Percentiles rank a stretch among this genome's conserved stretches.
phyloP scores from a whole-genome alignment of 2,113 vertebrate genomes.

The Erythrolamprus reginae region DNA sequence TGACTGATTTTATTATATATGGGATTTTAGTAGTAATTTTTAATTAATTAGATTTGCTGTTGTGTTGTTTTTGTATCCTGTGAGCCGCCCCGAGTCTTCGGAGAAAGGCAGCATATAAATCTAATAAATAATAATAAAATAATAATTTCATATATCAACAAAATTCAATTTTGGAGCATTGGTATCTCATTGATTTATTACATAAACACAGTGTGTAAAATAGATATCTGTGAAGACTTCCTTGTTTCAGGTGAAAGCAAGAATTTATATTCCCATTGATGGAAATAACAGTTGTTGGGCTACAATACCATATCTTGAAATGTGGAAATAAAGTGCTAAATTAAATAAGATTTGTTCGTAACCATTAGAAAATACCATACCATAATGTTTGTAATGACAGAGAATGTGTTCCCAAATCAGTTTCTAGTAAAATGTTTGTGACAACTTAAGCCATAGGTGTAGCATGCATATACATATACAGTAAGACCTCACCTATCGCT shows the following conservation, averaged over 20 bases:
- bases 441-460: slow-evolving; percentile 15
- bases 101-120: too few species aligned
- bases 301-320: not conserved
- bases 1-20: too few species aligned
- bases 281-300: not conserved
- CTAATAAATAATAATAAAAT: too few species aligned
- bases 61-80: too few species aligned
- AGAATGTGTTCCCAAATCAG: not conserved
- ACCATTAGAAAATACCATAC: not conserved
- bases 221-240: not conserved
- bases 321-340: not conserved
- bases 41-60: too few species aligned
- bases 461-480: not conserved
- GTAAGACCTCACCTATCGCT: too few species aligned
- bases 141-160: not conserved
- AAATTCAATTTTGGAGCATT: too few species aligned
- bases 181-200: not conserved
- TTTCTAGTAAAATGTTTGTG: not conserved
- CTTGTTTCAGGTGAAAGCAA: not conserved
- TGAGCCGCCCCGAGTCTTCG: too few species aligned
- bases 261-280: not conserved
- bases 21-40: too few species aligned
- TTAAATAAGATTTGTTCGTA: not conserved
- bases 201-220: not conserved
- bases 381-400: not conserved